Evolutionary conservation across 2,113 vertebrate species (phyloP).

Genomic region (Coptodon bakossiorum): DNA sequence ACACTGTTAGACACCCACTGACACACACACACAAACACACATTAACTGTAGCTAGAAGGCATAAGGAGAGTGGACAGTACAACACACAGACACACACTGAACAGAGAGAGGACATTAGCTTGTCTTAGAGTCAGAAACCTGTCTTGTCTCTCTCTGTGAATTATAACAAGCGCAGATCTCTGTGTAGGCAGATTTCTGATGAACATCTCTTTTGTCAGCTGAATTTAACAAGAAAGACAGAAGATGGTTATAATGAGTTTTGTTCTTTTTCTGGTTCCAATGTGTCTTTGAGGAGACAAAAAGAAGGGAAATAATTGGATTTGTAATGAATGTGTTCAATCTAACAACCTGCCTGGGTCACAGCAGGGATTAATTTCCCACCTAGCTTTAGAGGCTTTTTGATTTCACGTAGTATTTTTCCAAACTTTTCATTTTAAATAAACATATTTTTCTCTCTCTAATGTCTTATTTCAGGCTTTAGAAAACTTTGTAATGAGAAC

Average conservation of each 20-base stretch:
- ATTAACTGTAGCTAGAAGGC: not conserved
- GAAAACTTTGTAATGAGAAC: not conserved
- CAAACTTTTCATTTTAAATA: not conserved
- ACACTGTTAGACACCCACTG: not conserved
- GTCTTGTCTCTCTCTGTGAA: not conserved
- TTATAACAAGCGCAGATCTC: not conserved
- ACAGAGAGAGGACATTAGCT: not conserved
- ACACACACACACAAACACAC: not conserved
- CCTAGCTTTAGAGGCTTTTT: not conserved
- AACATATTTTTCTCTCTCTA: not conserved
- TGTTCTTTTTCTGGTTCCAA: not conserved
- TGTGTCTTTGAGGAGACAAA: not conserved
- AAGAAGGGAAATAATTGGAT: constrained; percentile 3
- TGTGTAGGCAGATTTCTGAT: not conserved
- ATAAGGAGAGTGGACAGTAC: not conserved
- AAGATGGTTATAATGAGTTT: not conserved
- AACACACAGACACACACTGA: not conserved
- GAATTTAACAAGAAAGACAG: not conserved
- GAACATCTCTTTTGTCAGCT: constrained; percentile 24
- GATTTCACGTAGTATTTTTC: not conserved
- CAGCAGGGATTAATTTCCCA: not conserved
- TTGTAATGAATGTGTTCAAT: constrained; percentile 2
- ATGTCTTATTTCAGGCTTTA: not conserved
- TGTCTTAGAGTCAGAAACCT: not conserved
- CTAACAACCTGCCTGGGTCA: not conserved